Conservation (phyloP, 2,113 vertebrate genomes). For the Craseonycteris thonglongyai region DNA sequence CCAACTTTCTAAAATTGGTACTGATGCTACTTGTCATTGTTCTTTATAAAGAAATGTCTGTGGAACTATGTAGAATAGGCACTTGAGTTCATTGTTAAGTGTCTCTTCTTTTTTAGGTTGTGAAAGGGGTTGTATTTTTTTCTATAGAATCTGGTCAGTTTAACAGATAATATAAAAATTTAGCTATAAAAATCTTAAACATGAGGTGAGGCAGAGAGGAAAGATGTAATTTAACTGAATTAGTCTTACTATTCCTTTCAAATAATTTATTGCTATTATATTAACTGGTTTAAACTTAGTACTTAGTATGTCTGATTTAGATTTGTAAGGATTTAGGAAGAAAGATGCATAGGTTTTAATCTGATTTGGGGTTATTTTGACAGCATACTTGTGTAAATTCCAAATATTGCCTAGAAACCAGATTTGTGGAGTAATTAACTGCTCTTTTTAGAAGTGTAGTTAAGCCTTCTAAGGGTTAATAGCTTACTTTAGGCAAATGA, state of each 20-base stretch:
- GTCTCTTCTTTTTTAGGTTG: not conserved
- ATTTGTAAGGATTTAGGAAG: constrained; percentile 6
- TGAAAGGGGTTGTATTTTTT: not conserved
- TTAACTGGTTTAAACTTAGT: constrained; percentile 1
- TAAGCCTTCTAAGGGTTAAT: constrained; percentile 12
- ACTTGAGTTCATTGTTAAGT: not conserved
- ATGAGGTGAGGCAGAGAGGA: not conserved
- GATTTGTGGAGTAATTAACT: constrained; percentile 7
- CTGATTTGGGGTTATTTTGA: constrained; percentile 17
- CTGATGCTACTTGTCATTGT: not conserved
- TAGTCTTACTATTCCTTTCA: not conserved
- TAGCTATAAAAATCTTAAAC: not conserved
- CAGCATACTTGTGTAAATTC: constrained; percentile 18
- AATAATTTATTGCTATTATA: not conserved
- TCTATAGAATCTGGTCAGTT: not conserved
- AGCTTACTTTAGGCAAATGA: constrained; percentile 43
- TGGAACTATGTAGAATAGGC: not conserved
- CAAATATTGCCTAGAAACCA: constrained; percentile 28
- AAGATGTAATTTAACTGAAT: not conserved
- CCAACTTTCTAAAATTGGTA: not conserved
- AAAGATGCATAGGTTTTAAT: not conserved
- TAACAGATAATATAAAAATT: not conserved
- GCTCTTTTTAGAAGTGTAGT: constrained; percentile 13
- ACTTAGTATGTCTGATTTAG: not conserved
- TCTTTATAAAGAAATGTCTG: not conserved